These are phyloP conservation scores for Mormyrus proboscirostris DNA, from an alignment of 2,797 vertebrate species.

Conservation along the genomic window DNA sequence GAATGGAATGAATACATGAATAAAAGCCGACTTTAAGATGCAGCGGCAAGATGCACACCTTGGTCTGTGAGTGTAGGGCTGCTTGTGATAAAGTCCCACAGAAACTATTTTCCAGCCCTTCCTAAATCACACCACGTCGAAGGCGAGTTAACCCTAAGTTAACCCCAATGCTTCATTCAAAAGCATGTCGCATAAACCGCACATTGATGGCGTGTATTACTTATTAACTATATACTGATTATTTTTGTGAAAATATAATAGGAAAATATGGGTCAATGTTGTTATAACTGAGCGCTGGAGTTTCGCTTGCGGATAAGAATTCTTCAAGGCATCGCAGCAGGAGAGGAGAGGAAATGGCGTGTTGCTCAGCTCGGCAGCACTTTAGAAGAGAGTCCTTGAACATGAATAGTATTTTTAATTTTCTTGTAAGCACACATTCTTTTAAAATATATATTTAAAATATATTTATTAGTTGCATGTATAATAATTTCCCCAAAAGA, in stretches of 20 bases:
- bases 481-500: not conserved
- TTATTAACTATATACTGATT: not conserved
- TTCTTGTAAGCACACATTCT: not conserved
- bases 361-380: not conserved
- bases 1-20: slow-evolving; percentile 4
- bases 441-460: not conserved
- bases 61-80: not conserved
- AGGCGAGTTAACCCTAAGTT: not conserved
- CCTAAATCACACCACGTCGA: not conserved
- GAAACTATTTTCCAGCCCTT: not conserved
- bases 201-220: not conserved
- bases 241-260: not conserved
- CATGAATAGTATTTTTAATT: not conserved
- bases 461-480: not conserved
- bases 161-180: not conserved
- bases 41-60: not conserved
- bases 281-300: not conserved
- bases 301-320: not conserved
- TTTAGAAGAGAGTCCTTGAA: not conserved
- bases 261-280: not conserved
- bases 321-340: not conserved
- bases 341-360: not conserved
- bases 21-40: not conserved
- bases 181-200: not conserved
- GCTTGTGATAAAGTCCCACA: not conserved